phyloP scores from a whole-genome alignment of 2,113 vertebrate species.

The Taxidea taxus region DNA sequence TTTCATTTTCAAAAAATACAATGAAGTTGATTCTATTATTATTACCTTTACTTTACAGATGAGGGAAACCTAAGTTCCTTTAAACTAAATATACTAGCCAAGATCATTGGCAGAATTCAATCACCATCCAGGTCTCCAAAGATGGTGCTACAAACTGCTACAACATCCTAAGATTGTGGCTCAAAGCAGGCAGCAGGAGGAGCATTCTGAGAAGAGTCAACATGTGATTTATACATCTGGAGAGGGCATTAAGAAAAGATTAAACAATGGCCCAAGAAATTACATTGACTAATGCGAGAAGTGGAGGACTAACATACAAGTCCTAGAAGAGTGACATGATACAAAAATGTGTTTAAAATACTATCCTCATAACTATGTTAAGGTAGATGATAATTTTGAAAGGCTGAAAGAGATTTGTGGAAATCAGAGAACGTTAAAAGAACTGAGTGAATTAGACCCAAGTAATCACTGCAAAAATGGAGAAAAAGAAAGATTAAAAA shows the following conservation, averaged over 20 bases:
- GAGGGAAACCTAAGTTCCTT: neutral
- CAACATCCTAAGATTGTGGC: neutral
- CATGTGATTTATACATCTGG: neutral
- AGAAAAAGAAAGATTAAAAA: neutral
- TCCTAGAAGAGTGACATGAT: neutral
- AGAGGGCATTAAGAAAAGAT: neutral
- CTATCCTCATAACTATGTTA: neutral
- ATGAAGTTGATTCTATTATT: neutral
- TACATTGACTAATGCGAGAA: neutral
- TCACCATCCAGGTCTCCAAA: neutral
- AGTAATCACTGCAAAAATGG: neutral
- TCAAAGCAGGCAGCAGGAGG: neutral
- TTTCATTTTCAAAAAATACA: neutral
- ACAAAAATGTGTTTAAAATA: neutral
- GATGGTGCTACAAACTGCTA: neutral
- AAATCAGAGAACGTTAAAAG: neutral
- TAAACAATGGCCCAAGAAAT: neutral
- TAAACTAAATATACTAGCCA: neutral
- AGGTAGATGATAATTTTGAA: neutral
- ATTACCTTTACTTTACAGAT: neutral
- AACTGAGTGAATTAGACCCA: neutral
- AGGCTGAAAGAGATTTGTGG: neutral
- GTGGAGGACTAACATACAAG: neutral
- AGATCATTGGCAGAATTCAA: neutral
- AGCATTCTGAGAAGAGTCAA: neutral